Evolutionary conservation across 37 sponge, comb jelly and placozoan genomes (phyloP), one percentile per base, ranked within the genome.

Genomic region (Spongilla lacustris): DNA sequence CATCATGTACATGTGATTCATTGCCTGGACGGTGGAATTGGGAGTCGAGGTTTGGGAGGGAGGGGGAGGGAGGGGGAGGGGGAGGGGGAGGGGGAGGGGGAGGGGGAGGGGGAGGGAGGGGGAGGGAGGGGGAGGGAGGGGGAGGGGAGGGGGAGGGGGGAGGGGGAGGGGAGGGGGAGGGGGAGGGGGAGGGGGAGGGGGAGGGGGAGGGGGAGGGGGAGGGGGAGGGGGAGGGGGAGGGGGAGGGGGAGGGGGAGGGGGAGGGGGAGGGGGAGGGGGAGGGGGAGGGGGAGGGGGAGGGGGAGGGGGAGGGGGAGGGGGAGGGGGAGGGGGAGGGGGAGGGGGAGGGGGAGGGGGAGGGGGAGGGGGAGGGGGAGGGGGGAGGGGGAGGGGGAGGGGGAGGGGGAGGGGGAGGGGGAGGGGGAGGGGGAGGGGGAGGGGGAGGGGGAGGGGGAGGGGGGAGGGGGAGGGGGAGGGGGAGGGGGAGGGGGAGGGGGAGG

Each of bases 301-400:
- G 14, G 66, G 11, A 82, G 36, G 23, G 87, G 33, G 49, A 50
- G 79, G 19, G 76, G 35, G 31, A 21, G 67, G 41, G 78, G 27
- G 19, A 19, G 70, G 23, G 74, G 69, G 21, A 66, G 32, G 32
- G 70, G 77, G 25, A 76, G 68, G 50, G 74, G 85, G 31, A 80
- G 81, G 34, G 80, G 80, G 25, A 78, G 78, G 73, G 71, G 68
- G 41, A 71, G 46, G 46, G 35, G 66, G 48, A 6, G 19, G 14
- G 36, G 68, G 19, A 23, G 17, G 68, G 32, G 21, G 12, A 28
- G 13, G 24, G 27, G 25, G 58, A 2, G 22, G 22, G 13, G 31
- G 30, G 68, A 12, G 33, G 79, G 68, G n/a, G 58, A 10, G 32
- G 11, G 0, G 50, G 22, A 9, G 22, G 24, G 28, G 24, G 0